These are phyloP conservation scores for Pseudeuparius sepicola DNA, from an alignment of 2,888 invertebrate genomes.

Conservation along the genomic window DNA sequence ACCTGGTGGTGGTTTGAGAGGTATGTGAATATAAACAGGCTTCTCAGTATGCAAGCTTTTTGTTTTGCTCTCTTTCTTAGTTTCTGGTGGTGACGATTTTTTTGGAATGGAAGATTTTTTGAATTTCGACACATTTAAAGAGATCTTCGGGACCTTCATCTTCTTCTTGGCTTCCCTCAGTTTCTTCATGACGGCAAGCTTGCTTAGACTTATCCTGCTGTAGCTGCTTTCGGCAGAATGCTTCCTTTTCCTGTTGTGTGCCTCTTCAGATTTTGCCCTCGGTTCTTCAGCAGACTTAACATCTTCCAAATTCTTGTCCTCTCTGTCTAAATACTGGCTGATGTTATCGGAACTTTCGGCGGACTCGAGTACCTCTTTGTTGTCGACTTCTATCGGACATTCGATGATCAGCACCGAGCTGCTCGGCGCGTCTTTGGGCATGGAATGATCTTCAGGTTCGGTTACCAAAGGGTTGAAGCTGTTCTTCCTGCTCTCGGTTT, in stretches of 20 bases:
- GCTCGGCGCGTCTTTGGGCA: slow-evolving; percentile 7
- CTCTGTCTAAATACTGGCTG: slow-evolving; percentile 38
- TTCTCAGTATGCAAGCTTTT: slow-evolving; percentile 19
- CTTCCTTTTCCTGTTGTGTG: slow-evolving; percentile 26
- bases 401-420: background rate
- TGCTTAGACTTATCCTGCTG: slow-evolving; percentile 29
- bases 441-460: slow-evolving; percentile 21
- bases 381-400: background rate
- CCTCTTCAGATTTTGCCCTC: slow-evolving; percentile 23
- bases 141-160: slow-evolving; percentile 31
- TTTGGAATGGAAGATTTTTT: slow-evolving; percentile 25
- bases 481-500: slow-evolving; percentile 10
- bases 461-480: slow-evolving; percentile 10
- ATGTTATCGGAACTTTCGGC: slow-evolving; percentile 37
- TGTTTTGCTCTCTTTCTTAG: slow-evolving; percentile 23
- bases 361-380: slow-evolving; percentile 26
- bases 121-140: slow-evolving; percentile 25
- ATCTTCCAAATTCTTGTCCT: slow-evolving; percentile 24
- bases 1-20: slow-evolving; percentile 36
- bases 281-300: slow-evolving; percentile 9
- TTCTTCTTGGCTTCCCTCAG: slow-evolving; percentile 33
- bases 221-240: slow-evolving; percentile 30
- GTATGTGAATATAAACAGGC: slow-evolving; percentile 38
- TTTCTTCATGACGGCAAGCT: slow-evolving; percentile 27
- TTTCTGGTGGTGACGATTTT: slow-evolving; percentile 29